Evolutionary conservation across 2,113 vertebrate species (phyloP).

Genomic region (Chrysochloris asiatica): DNA sequence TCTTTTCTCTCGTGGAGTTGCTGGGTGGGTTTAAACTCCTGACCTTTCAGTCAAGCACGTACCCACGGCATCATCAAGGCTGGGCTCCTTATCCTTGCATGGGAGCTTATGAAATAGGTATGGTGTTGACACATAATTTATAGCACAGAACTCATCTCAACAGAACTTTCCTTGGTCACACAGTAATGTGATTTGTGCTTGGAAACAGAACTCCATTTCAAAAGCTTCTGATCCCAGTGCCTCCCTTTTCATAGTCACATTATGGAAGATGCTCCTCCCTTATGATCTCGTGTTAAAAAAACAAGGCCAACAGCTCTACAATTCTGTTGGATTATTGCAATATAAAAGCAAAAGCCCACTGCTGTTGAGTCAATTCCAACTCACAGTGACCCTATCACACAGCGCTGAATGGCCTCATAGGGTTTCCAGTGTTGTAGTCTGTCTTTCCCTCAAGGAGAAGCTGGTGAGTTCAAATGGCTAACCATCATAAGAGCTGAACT

Average conservation of each 20-base stretch:
- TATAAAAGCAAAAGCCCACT: too few relatives aligned
- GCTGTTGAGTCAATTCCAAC: too few relatives aligned
- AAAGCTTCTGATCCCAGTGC: neutral
- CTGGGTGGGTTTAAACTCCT: neutral
- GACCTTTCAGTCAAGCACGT: neutral
- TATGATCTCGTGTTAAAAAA: neutral
- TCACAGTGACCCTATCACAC: too few relatives aligned
- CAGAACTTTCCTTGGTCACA: neutral
- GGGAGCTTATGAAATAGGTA: neutral
- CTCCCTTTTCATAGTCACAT: neutral
- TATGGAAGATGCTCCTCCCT: neutral
- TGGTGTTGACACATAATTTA: neutral
- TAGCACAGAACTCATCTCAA: neutral
- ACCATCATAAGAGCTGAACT: too few relatives aligned
- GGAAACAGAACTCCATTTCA: neutral
- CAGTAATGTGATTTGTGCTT: accelerated
- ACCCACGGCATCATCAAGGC: neutral
- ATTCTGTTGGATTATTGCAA: neutral
- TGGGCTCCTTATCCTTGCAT: neutral
- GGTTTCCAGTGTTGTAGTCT: too few relatives aligned
- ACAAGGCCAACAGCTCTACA: neutral
- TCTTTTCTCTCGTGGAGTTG: neutral
- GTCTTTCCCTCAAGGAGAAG: too few relatives aligned
- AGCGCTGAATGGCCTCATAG: too few relatives aligned
- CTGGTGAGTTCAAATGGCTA: too few relatives aligned